Evolutionary conservation across 2,888 invertebrate genomes (phyloP).

Genomic region (Dryobotodes eremita): DNA sequence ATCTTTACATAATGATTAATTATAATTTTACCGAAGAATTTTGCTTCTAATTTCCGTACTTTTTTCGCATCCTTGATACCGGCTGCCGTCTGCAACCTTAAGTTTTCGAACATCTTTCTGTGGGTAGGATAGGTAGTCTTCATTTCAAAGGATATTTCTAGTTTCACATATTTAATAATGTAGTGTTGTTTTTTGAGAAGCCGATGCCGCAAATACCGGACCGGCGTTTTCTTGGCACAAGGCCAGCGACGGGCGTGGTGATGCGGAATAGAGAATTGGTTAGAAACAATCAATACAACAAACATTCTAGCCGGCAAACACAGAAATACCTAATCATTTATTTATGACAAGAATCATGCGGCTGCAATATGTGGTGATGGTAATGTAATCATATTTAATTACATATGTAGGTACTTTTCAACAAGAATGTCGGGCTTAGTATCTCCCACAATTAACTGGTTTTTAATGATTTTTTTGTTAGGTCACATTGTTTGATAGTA

Average conservation of each 20-base stretch:
- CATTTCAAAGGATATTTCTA: constrained; percentile 26
- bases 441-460: constrained; percentile 55
- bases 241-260: constrained; percentile 83
- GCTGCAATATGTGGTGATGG: constrained; percentile 10
- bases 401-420: constrained; percentile 14
- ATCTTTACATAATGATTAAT: constrained; percentile 21
- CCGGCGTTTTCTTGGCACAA: constrained; percentile 83
- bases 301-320: constrained; percentile 42
- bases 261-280: constrained; percentile 71
- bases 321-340: constrained; percentile 12
- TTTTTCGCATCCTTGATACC: constrained; percentile 1
- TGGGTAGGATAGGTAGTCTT: constrained; percentile 9
- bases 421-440: constrained; percentile 10
- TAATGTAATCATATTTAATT: constrained; percentile 2
- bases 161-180: constrained; percentile 22
- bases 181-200: constrained; percentile 70
- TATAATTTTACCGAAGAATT: constrained; percentile 3
- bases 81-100: background rate
- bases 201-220: constrained; percentile 75
- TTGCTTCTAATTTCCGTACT: background rate
- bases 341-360: constrained; percentile 7
- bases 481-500: constrained; percentile 49
- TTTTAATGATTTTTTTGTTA: constrained; percentile 52
- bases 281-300: constrained; percentile 70
- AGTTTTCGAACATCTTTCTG: constrained; percentile 1